Conservation (phyloP, 2,888 invertebrate species). For the Julus scanicus region DNA sequence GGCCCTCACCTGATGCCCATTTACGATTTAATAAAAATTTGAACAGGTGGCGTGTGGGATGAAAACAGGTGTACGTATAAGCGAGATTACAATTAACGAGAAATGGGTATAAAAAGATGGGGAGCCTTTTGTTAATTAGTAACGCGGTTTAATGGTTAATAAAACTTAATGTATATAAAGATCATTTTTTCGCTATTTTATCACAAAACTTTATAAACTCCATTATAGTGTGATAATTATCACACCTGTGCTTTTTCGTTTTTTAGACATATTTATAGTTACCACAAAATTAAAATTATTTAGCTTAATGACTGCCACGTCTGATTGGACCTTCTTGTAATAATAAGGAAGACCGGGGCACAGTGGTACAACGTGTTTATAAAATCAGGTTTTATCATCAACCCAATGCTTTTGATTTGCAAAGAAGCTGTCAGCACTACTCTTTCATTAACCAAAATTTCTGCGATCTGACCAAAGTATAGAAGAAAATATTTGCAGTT, state of each 20-base stretch:
- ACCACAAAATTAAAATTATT: neutral
- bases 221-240: neutral
- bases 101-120: neutral
- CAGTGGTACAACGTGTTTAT: too few species aligned
- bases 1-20: conserved; percentile 22
- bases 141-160: neutral
- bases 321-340: too few species aligned
- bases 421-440: too few species aligned
- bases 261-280: neutral
- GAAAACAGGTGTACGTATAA: neutral
- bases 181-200: neutral
- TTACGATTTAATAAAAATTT: conserved; percentile 32
- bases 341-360: too few species aligned
- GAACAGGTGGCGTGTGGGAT: conserved; percentile 25
- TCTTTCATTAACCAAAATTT: too few species aligned
- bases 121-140: conserved; percentile 40
- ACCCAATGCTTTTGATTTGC: too few species aligned
- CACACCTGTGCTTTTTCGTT: neutral
- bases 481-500: too few species aligned
- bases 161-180: neutral
- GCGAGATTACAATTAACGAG: neutral
- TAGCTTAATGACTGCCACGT: neutral
- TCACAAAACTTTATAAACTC: neutral
- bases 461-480: too few species aligned
- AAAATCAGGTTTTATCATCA: too few species aligned